Base-by-base conservation (phyloP, 2,888 invertebrate species). In the Cetonia aurata region DNA sequence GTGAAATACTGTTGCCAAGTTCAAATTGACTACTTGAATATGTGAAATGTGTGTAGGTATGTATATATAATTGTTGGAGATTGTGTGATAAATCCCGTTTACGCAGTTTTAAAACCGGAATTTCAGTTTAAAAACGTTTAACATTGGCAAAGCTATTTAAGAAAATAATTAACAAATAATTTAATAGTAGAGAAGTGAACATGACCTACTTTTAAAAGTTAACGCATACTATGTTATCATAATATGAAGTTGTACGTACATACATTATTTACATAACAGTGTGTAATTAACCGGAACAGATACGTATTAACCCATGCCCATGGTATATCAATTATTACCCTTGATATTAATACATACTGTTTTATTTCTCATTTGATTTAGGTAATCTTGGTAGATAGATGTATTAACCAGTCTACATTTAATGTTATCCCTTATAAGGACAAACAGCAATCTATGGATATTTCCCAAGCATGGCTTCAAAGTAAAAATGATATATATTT, bases 171-270 rank as follows among this genome's bases (percentile, higher is more conserved):
- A 50, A 50, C 33, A 15, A 48, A 48, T 31, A 48, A 48, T 48
- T 62, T 62, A 62, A 48, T 62, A 33, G 48, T 31, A 48, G 62
- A 62, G 33, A 69, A 60, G 65, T 72, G 75, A 72, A 75, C 76
- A 71, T 76, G 76, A 75, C 76, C 76, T 69, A 75, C 72, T 75
- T 76, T 70, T 73, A 75, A 76, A 76, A 76, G 76, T 75, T 76
- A 75, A 75, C 75, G 72, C 73, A 76, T 75, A 70, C 73, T 69
- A 56, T 57, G 71, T 71, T 75, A 68, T 71, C 72, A 72, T 60
- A 69, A 59, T 42, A 33, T 53, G 37, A 60, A 37, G 50, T 52
- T 60, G 37, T 37, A 60, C 33, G 57, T 56, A 57, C 41, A 53
- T 17, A 50, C 50, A 25, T 60, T 62, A 69, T 69, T 69, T 69